Evolutionary conservation across 2,113 vertebrate species (phyloP).

Genomic region (Canis aureus): DNA sequence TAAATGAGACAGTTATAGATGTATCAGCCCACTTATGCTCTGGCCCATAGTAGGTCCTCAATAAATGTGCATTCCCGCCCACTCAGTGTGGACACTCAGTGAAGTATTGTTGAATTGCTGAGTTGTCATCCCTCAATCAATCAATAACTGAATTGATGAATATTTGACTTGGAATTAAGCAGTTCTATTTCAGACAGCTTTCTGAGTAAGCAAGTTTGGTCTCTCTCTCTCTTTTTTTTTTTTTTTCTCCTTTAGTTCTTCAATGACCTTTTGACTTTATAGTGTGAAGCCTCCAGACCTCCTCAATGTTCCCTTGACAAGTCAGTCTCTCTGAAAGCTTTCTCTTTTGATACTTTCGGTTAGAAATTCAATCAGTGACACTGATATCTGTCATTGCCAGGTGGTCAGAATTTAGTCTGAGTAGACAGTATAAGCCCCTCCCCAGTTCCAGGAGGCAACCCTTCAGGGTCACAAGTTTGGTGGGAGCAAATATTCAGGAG

Average conservation of each 20-base stretch:
- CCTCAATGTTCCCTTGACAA: not conserved
- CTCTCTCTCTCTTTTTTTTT: not conserved
- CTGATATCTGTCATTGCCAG: not conserved
- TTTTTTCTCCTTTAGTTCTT: not conserved
- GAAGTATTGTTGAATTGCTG: not conserved
- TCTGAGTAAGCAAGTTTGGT: conserved; percentile 30
- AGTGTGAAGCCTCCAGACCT: not conserved
- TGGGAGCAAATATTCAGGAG: not conserved
- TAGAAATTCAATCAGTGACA: not conserved
- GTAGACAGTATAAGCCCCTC: not conserved
- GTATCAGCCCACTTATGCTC: not conserved
- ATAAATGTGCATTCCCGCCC: not conserved
- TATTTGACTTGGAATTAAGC: conserved; percentile 52
- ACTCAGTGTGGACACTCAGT: too few relatives aligned
- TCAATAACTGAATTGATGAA: conserved; percentile 42
- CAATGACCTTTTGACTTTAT: not conserved
- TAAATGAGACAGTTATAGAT: not conserved
- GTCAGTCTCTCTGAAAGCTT: not conserved
- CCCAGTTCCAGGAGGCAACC: not conserved
- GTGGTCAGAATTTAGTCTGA: not conserved
- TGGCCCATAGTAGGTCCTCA: not conserved
- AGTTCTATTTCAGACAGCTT: not conserved
- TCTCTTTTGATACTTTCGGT: not conserved
- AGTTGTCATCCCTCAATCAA: not conserved
- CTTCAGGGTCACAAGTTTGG: not conserved